phyloP scores from a whole-genome alignment of 2,888 invertebrate genomes.

The Eupsilia transversa region DNA sequence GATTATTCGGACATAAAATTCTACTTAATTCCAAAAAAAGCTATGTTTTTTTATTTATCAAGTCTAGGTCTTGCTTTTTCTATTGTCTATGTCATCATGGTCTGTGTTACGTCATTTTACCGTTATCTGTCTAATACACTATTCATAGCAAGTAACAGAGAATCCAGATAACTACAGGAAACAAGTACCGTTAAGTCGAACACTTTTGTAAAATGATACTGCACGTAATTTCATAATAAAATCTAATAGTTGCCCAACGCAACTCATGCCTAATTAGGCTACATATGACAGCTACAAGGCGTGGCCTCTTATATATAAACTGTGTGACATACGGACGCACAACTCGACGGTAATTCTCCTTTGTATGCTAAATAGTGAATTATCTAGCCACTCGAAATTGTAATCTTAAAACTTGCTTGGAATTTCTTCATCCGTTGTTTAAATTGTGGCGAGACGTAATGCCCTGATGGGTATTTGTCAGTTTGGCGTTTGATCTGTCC shows the following conservation, averaged over 20 bases:
- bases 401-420: constrained; percentile 89
- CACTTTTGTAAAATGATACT: constrained; percentile 68
- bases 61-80: constrained; percentile 3
- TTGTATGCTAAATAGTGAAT: constrained; percentile 90
- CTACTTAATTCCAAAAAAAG: not conserved
- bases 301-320: constrained; percentile 85
- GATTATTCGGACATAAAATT: constrained; percentile 13
- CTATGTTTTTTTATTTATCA: constrained; percentile 5
- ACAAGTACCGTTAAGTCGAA: constrained; percentile 61
- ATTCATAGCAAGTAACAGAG: constrained; percentile 51
- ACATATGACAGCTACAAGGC: constrained; percentile 89
- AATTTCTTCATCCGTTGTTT: constrained; percentile 89
- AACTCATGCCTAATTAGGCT: constrained; percentile 88
- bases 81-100: not conserved
- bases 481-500: constrained; percentile 62
- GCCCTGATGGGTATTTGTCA: constrained; percentile 73
- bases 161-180: constrained; percentile 62
- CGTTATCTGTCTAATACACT: constrained; percentile 43
- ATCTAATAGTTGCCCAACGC: constrained; percentile 77
- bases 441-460: constrained; percentile 71
- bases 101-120: constrained; percentile 33
- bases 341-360: constrained; percentile 87
- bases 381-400: constrained; percentile 90
- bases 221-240: constrained; percentile 73
- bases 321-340: constrained; percentile 86